phyloP scores from a whole-genome alignment of 2,888 invertebrate species.

The Lasioglossum vierecki region DNA sequence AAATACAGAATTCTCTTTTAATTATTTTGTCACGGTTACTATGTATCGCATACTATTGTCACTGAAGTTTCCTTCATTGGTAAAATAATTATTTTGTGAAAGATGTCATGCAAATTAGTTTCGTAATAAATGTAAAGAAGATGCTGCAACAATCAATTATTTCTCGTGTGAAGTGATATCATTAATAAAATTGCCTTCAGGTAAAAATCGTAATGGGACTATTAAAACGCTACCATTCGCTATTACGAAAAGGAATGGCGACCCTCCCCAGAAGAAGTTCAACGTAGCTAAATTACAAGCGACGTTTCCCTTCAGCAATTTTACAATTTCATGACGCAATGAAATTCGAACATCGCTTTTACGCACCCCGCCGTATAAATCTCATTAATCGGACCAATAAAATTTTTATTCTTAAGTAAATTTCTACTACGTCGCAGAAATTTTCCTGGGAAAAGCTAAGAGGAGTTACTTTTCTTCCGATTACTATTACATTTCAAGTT shows the following conservation, averaged over 20 bases:
- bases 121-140: not conserved
- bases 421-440: not conserved
- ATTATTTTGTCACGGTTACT: not conserved
- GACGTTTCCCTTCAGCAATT: slow-evolving; percentile 8
- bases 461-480: not conserved
- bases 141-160: not conserved
- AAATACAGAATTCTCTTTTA: not conserved
- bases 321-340: slow-evolving; percentile 19
- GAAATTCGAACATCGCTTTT: slow-evolving; percentile 23
- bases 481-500: not conserved
- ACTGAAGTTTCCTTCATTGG: not conserved
- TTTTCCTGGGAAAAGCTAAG: not conserved
- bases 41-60: not conserved
- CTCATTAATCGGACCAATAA: slow-evolving; percentile 10
- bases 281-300: slow-evolving; percentile 4
- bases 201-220: not conserved
- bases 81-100: not conserved
- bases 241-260: not conserved
- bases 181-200: not conserved
- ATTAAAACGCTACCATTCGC: not conserved
- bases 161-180: not conserved
- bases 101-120: not conserved
- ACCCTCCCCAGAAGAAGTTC: not conserved
- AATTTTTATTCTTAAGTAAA: slow-evolving; percentile 16
- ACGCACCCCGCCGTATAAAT: slow-evolving; percentile 15